Evolutionary conservation across 2,888 invertebrate species (phyloP), one percentile per base, ranked within the genome.

Genomic region (Polia nebulosa): DNA sequence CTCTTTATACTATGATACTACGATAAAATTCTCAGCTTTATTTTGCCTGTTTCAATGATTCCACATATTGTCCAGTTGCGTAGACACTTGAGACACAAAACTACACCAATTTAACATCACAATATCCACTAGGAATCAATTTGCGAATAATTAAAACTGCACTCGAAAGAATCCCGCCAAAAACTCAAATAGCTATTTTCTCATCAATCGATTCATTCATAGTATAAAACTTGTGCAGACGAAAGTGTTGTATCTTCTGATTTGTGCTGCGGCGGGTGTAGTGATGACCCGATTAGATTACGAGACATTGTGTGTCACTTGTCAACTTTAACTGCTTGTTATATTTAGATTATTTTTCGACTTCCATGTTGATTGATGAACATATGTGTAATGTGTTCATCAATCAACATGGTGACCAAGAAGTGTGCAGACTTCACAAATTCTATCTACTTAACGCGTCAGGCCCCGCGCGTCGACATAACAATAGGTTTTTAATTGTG

Each of bases 261-360:
- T 76, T 65, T 73, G 78, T 78, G 68, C 75, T 83, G 76, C 75
- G 84, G 55, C 66, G 77, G 74, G 83, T 78, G 81, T 81, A 84
- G 88, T 85, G 85, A 81, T 91, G 92, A 90, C 92, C 92, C 88
- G 90, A 90, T 92, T 92, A 91, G 90, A 90, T 92, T 90, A 91
- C 84, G 84, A 86, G 87, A 91, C 91, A 92, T 93, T 92, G 92
- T 92, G 89, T 89, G 85, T 91, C 92, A 92, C 91, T 93, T 92
- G 90, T 90, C 90, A 88, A 86, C 86, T 87, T 87, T 85, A 85
- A 87, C 85, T 83, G 85, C 73, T 78, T 81, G 85, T 78, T 85
- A 85, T 83, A 89, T 87, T 86, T 88, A 87, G 84, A 87, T 81
- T 85, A 87, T 81, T 85, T 82, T 81, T 83, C 68, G 75, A 76